A percentile compares a stretch with the other conserved stretches of the same genome.
These are phyloP conservation scores for Leucophenga maculata DNA, from an alignment of 2,888 invertebrate species.

Conservation along the genomic window DNA sequence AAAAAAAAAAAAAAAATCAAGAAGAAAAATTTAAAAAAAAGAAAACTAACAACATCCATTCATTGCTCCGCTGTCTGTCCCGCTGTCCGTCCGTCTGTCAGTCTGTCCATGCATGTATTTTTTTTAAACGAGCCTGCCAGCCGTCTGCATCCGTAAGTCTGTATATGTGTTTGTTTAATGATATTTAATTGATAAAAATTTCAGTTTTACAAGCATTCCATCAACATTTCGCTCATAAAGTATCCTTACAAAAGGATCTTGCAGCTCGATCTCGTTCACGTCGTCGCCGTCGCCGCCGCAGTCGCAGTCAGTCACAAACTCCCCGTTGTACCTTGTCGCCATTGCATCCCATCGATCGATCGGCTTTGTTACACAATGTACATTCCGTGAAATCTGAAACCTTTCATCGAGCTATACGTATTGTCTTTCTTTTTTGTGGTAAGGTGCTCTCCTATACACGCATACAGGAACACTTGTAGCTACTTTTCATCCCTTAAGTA, in stretches of 20 bases:
- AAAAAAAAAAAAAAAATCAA: too few relatives aligned
- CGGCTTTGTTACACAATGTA: conserved; percentile 59
- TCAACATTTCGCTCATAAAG: conserved; percentile 34
- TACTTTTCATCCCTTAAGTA: conserved; percentile 5
- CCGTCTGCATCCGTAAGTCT: conserved; percentile 29
- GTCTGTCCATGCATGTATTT: conserved; percentile 2
- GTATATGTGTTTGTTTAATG: conserved; percentile 27
- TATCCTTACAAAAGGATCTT: conserved; percentile 54
- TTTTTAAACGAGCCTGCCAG: conserved; percentile 7
- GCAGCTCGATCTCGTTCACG: conserved; percentile 22
- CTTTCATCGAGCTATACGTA: conserved; percentile 51
- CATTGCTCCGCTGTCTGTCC: neutral
- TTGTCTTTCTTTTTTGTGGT: conserved; percentile 44
- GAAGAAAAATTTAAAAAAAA: neutral
- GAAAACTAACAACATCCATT: conserved; percentile 20
- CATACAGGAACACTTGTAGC: conserved; percentile 22
- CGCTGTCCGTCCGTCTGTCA: neutral
- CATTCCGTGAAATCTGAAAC: conserved; percentile 64
- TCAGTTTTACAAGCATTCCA: conserved; percentile 55
- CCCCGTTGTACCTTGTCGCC: conserved; percentile 25
- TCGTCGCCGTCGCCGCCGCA: conserved; percentile 22
- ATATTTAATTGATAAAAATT: conserved; percentile 61
- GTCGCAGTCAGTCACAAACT: neutral
- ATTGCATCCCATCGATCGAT: too few relatives aligned
- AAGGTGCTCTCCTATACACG: conserved; percentile 37